phyloP scores from a whole-genome alignment of 2,113 vertebrate genomes.

The Xyliphius kryptos region DNA sequence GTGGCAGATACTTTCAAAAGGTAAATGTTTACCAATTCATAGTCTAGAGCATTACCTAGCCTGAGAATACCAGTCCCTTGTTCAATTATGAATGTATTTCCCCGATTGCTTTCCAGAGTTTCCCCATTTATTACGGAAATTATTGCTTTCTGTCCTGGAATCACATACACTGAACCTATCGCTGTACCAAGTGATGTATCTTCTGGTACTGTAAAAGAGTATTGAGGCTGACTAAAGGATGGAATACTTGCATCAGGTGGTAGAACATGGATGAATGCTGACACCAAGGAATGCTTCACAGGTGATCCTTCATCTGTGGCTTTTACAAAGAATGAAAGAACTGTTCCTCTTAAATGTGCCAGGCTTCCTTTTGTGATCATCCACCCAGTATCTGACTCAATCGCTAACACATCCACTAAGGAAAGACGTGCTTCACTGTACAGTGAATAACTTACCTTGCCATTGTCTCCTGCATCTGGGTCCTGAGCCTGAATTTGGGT shows the following conservation, averaged over 20 bases:
- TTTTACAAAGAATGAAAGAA: slow-evolving; percentile 94
- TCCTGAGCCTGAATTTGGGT: slow-evolving; percentile 91
- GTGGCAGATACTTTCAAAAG: slow-evolving; percentile 87
- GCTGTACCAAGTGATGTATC: slow-evolving; percentile 78
- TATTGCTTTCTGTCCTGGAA: slow-evolving; percentile 65
- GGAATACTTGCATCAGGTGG: slow-evolving; percentile 78
- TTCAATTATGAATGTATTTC: slow-evolving; percentile 79
- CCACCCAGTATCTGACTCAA: slow-evolving; percentile 94
- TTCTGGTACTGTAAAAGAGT: slow-evolving; percentile 85
- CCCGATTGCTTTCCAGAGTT: slow-evolving; percentile 79
- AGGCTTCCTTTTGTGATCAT: slow-evolving; percentile 93
- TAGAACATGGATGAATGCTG: slow-evolving; percentile 91
- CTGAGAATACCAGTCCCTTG: slow-evolving; percentile 80
- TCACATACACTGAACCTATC: slow-evolving; percentile 79
- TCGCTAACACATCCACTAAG: slow-evolving; percentile 86
- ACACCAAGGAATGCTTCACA: slow-evolving; percentile 84
- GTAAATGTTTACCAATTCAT: slow-evolving; percentile 73
- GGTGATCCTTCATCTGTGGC: slow-evolving; percentile 85
- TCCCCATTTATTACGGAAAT: slow-evolving; percentile 79
- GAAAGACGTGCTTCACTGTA: slow-evolving; percentile 88
- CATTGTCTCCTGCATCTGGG: slow-evolving; percentile 81
- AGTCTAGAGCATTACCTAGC: slow-evolving; percentile 81
- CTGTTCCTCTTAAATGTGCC: slow-evolving; percentile 79
- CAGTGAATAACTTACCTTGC: slow-evolving; percentile 84
- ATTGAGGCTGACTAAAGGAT: slow-evolving; percentile 87